Conservation (phyloP, 2,888 invertebrate genomes). For the Chelonus formosanus region DNA sequence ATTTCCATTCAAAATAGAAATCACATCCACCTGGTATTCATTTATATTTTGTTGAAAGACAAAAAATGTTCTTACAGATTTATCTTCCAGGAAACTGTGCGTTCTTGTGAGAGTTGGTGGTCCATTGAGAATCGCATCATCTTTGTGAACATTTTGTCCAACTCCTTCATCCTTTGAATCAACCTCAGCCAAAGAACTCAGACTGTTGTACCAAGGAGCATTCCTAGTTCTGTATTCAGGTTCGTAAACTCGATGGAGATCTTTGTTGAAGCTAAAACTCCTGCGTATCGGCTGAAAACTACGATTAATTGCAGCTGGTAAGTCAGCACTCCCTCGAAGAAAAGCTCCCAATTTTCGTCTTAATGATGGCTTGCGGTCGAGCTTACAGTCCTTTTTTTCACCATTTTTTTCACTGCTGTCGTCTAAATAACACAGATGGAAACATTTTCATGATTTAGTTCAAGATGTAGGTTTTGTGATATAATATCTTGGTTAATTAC, state of each 20-base stretch:
- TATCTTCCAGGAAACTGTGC: conserved; percentile 51
- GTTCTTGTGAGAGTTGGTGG: conserved; percentile 45
- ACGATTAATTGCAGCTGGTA: conserved; percentile 59
- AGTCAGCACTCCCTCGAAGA: conserved; percentile 55
- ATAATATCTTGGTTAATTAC: too few species aligned
- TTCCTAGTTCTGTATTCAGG: conserved; percentile 47
- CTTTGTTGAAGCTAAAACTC: conserved; percentile 59
- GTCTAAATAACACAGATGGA: conserved; percentile 1
- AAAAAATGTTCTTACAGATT: conserved; percentile 47
- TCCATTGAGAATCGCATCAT: conserved; percentile 35
- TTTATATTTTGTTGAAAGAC: too few species aligned
- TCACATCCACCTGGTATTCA: too few species aligned
- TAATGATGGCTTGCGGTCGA: conserved; percentile 54
- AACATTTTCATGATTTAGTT: too few species aligned
- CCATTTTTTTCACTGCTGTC: conserved; percentile 18
- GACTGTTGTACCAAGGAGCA: conserved; percentile 59
- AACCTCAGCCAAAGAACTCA: conserved; percentile 56
- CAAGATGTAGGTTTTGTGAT: too few species aligned
- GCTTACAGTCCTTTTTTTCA: conserved; percentile 34
- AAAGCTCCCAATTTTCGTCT: conserved; percentile 55
- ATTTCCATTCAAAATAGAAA: too few species aligned
- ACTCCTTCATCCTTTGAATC: conserved; percentile 43
- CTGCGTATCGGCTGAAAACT: conserved; percentile 56
- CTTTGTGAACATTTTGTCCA: conserved; percentile 26
- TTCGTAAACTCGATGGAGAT: conserved; percentile 49